These are phyloP conservation scores for Therioaphis trifolii DNA, from an alignment of 2,888 invertebrate genomes.

Conservation along the genomic window DNA sequence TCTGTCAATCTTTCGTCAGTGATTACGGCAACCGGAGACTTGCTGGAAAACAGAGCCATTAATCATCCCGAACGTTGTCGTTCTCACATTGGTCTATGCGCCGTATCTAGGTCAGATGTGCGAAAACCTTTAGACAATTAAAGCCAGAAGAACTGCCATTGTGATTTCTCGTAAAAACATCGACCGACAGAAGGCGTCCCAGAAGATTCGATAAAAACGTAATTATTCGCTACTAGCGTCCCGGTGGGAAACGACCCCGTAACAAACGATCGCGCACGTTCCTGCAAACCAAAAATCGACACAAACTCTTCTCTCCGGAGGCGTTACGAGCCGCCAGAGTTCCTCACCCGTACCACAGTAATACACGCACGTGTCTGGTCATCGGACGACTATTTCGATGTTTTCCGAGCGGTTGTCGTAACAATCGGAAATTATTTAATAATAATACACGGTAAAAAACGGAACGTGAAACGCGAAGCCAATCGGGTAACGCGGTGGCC, in stretches of 20 bases:
- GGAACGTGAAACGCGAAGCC: too few relatives aligned
- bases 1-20: too few relatives aligned
- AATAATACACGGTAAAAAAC: too few relatives aligned
- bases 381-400: too few relatives aligned
- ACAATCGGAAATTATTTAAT: too few relatives aligned
- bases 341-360: neutral
- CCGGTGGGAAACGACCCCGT: neutral
- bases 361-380: too few relatives aligned
- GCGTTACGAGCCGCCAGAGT: neutral
- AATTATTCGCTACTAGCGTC: neutral
- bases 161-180: neutral
- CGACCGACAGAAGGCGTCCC: neutral
- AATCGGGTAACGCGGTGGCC: too few relatives aligned
- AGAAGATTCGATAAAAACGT: neutral
- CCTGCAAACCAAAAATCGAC: neutral
- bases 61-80: neutral
- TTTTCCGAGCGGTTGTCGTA: too few relatives aligned
- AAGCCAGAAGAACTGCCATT: neutral
- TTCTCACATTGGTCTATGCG: neutral
- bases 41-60: neutral
- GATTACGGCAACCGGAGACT: neutral
- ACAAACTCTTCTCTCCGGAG: neutral
- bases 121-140: neutral
- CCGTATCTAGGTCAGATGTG: conserved; percentile 6
- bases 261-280: neutral